Percentiles rank a stretch among this genome's conserved stretches.
phyloP scores from a whole-genome alignment of 2,113 vertebrate species.

The Felis catus region DNA sequence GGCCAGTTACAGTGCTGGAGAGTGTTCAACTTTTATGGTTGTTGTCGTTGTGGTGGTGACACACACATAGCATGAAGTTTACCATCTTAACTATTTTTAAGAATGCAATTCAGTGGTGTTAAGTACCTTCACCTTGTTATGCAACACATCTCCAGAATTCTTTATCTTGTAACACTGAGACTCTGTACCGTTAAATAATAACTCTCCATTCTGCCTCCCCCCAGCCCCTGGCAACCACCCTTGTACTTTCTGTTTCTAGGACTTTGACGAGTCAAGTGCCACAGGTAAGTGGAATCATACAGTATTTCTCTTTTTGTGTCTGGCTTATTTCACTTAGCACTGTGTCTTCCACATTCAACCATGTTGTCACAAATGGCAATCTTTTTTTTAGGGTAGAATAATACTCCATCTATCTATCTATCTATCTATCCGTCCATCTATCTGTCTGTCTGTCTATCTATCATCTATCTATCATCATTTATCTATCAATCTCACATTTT shows the following conservation, averaged over 20 bases:
- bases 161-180: not conserved
- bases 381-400: not conserved
- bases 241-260: not conserved
- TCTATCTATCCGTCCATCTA: not conserved
- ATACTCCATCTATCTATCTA: not conserved
- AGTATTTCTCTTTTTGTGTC: not conserved
- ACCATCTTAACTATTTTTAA: not conserved
- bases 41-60: not conserved
- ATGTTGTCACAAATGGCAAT: not conserved
- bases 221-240: too few relatives aligned
- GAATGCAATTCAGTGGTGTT: not conserved
- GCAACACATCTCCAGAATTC: not conserved
- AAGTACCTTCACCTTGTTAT: not conserved
- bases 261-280: not conserved
- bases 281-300: not conserved
- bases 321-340: not conserved
- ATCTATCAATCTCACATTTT: not conserved
- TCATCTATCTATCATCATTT: not conserved
- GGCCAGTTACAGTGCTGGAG: not conserved
- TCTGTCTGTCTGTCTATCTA: not conserved
- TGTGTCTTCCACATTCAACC: too few relatives aligned
- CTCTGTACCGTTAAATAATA: not conserved
- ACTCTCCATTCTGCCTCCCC: not conserved
- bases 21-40: not conserved
- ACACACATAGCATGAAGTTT: not conserved